These are phyloP conservation scores for Petrolisthes manimaculis DNA, from an alignment of 2,888 invertebrate species.

Conservation along the genomic window DNA sequence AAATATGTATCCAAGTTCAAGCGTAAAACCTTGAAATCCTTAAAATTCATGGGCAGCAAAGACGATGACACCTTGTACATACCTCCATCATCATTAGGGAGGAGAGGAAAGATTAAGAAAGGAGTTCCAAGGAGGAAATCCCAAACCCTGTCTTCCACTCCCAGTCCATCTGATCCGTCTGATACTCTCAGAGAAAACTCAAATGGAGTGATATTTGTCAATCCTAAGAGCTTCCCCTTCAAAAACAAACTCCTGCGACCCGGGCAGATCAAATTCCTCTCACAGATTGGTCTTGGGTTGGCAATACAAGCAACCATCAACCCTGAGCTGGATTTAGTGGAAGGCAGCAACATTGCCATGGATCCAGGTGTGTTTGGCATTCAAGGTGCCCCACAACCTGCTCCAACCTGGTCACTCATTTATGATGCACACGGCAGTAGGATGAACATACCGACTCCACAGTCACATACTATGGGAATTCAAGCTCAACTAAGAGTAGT, in stretches of 20 bases:
- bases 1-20: no score
- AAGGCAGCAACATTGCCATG: slow-evolving; percentile 19
- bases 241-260: slow-evolving; percentile 32
- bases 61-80: no score
- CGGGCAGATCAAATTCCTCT: slow-evolving; percentile 19
- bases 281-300: slow-evolving; percentile 19
- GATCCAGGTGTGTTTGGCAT: slow-evolving; percentile 47
- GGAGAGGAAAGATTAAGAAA: no score
- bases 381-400: slow-evolving; percentile 11
- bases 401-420: slow-evolving; percentile 20
- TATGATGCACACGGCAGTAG: slow-evolving; percentile 11
- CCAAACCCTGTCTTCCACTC: no score
- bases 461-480: background rate
- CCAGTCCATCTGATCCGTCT: no score
- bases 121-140: no score
- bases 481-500: background rate
- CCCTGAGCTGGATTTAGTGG: slow-evolving; percentile 30
- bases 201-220: background rate
- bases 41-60: no score
- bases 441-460: slow-evolving; percentile 2
- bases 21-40: no score
- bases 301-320: slow-evolving; percentile 32
- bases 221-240: background rate
- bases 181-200: background rate
- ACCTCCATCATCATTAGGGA: no score